phyloP scores from a whole-genome alignment of 2,797 vertebrate genomes.

The Sciurus carolinensis region DNA sequence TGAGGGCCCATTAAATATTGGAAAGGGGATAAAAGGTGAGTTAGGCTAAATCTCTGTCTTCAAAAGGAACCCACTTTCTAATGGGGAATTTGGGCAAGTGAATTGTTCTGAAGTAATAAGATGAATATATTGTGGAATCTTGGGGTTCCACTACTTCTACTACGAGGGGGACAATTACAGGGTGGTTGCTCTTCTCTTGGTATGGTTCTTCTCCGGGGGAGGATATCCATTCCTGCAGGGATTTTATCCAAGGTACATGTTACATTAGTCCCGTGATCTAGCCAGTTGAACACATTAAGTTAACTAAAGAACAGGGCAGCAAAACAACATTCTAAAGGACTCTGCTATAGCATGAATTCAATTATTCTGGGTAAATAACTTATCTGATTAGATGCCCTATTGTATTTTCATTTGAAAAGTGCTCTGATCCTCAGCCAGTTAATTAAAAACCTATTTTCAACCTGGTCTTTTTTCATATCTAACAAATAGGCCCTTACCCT shows the following conservation, averaged over 20 bases:
- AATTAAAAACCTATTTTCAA: slow-evolving; percentile 82
- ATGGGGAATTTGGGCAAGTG: background rate
- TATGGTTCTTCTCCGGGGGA: background rate
- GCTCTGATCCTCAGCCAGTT: slow-evolving; percentile 75
- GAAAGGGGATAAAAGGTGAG: background rate
- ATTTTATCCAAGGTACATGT: background rate
- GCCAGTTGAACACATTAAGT: background rate
- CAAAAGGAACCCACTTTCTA: background rate
- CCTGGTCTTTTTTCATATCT: slow-evolving; percentile 64
- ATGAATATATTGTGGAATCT: background rate
- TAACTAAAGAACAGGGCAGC: slow-evolving; percentile 42
- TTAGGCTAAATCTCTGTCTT: slow-evolving; percentile 33
- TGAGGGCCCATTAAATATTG: background rate
- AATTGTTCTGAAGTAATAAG: background rate
- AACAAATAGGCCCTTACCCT: slow-evolving; percentile 67
- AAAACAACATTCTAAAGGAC: slow-evolving; percentile 66
- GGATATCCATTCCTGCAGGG: background rate
- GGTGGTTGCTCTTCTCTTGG: background rate
- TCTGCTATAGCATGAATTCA: slow-evolving; percentile 66
- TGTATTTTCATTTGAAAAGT: slow-evolving; percentile 81
- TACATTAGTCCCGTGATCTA: background rate
- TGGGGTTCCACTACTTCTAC: background rate
- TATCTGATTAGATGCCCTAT: slow-evolving; percentile 75
- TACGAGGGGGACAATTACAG: background rate
- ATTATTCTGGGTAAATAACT: slow-evolving; percentile 81